These are phyloP conservation scores for Acrocera orbiculus DNA, from an alignment of 2,888 invertebrate species.

Conservation along the genomic window DNA sequence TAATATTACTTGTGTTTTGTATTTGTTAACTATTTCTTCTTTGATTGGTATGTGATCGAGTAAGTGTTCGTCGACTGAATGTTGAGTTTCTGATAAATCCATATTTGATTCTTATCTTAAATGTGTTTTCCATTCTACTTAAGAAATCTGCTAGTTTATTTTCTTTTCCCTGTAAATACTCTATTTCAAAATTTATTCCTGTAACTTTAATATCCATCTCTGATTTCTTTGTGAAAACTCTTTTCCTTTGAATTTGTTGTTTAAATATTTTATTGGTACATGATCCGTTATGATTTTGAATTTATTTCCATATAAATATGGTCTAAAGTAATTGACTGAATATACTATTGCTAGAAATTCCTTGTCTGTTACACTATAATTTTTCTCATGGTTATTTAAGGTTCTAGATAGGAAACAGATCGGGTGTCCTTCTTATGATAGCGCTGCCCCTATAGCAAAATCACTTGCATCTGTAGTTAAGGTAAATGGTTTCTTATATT, in stretches of 20 bases:
- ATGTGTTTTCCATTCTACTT: conserved; percentile 9
- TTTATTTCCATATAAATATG: conserved; percentile 10
- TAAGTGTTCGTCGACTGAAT: conserved; percentile 9
- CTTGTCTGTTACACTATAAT: conserved; percentile 5
- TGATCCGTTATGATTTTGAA: conserved; percentile 11
- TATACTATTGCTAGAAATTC: conserved; percentile 3
- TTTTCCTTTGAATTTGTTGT: conserved; percentile 9
- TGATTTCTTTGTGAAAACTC: conserved; percentile 9
- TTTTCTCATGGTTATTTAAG: conserved; percentile 3
- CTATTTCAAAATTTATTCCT: conserved; percentile 11
- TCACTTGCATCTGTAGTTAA: conserved; percentile 11
- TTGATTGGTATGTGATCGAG: conserved; percentile 10
- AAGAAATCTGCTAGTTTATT: conserved; percentile 12
- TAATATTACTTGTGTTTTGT: conserved; percentile 11
- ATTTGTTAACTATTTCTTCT: conserved; percentile 11
- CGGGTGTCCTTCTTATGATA: conserved; percentile 6
- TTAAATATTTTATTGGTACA: conserved; percentile 10
- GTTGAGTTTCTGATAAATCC: conserved; percentile 6
- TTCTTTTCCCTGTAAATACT: conserved; percentile 10
- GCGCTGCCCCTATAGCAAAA: conserved; percentile 8
- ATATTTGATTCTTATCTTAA: conserved; percentile 9
- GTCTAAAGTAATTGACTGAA: conserved; percentile 9
- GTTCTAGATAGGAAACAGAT: conserved; percentile 4
- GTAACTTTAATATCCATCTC: conserved; percentile 8
- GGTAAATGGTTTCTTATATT: conserved; percentile 8